These are phyloP conservation scores for Arremon brunneinucha DNA, from an alignment of 2,797 vertebrate genomes.

Conservation along the genomic window DNA sequence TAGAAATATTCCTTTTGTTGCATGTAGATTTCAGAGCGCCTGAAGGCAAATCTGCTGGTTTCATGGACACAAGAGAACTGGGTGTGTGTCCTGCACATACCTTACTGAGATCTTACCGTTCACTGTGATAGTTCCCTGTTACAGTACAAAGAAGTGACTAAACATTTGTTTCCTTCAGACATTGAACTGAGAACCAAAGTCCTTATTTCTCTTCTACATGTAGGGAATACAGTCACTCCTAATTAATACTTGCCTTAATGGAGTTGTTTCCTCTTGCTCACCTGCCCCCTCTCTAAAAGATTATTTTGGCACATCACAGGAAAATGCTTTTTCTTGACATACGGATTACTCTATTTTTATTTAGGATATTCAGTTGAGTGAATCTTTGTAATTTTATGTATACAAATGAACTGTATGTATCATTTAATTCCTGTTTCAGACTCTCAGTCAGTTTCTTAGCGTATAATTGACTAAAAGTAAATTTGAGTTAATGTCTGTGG, in stretches of 20 bases:
- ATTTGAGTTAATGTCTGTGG: not conserved
- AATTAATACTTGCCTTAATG: not conserved
- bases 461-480: not conserved
- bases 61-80: not conserved
- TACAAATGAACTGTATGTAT: not conserved
- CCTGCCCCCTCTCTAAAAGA: not conserved
- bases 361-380: not conserved
- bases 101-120: not conserved
- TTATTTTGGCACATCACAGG: not conserved
- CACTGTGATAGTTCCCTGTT: not conserved
- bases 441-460: not conserved
- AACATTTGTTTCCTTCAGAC: not conserved
- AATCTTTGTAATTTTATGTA: not conserved
- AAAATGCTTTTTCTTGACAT: not conserved
- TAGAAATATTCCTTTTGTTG: not conserved
- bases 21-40: not conserved
- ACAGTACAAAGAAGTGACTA: not conserved
- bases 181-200: not conserved
- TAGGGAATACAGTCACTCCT: not conserved
- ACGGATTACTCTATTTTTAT: not conserved
- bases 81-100: not conserved
- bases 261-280: not conserved
- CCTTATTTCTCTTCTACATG: not conserved
- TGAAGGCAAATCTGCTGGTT: not conserved
- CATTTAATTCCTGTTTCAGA: not conserved